phyloP scores from a whole-genome alignment of 2,797 vertebrate species.

The Paedocypris micromegethes region DNA sequence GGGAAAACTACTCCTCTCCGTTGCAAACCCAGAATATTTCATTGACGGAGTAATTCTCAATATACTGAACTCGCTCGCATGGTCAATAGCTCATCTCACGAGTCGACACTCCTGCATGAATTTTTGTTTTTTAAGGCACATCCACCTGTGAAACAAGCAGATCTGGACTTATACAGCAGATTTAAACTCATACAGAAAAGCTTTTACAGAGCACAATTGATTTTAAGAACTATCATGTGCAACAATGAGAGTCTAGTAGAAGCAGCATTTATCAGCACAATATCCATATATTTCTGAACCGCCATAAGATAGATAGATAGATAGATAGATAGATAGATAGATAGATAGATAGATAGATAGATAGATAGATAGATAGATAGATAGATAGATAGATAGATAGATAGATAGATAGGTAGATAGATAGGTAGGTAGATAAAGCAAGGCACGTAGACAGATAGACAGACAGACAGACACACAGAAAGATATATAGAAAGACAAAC shows the following conservation, averaged over 20 bases:
- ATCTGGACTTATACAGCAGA: neutral
- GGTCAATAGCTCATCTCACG: constrained; percentile 37
- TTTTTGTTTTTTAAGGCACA: constrained; percentile 29
- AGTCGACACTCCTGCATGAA: constrained; percentile 25
- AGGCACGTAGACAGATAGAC: too few relatives aligned
- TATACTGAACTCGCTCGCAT: constrained; percentile 33
- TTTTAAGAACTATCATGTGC: constrained; percentile 21
- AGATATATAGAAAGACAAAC: too few relatives aligned
- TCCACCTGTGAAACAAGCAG: constrained; percentile 20
- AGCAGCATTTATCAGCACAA: too few relatives aligned
- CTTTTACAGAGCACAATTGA: constrained; percentile 12
- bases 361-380: too few relatives aligned
- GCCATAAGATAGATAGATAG: too few relatives aligned
- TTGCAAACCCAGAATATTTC: constrained; percentile 36
- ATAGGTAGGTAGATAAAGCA: too few relatives aligned
- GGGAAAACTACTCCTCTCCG: constrained; percentile 35
- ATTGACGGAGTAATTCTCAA: constrained; percentile 33
- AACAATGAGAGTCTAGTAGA: constrained; percentile 1
- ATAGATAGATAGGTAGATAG: too few relatives aligned
- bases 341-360: too few relatives aligned
- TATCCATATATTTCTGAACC: too few relatives aligned
- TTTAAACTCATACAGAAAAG: constrained; percentile 22
- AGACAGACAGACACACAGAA: too few relatives aligned
- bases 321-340: too few relatives aligned
- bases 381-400: too few relatives aligned